These are phyloP conservation scores for Potamarius usumacintae DNA, from an alignment of 2,113 vertebrate species.

Conservation along the genomic window DNA sequence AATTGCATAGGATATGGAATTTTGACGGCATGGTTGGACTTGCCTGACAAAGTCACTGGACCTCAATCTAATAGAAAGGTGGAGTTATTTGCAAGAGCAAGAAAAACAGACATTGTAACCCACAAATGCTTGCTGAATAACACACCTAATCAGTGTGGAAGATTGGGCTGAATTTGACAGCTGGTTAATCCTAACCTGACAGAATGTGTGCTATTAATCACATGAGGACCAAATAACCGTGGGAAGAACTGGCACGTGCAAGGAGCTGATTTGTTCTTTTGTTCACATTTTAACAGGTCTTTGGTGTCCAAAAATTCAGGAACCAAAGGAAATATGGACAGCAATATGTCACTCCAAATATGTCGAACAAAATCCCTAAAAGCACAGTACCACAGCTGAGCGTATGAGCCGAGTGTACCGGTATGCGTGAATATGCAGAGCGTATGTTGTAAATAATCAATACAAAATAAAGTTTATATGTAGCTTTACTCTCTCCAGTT, in stretches of 20 bases:
- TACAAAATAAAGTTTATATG: too few species aligned
- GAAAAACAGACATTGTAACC: background rate
- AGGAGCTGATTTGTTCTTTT: background rate
- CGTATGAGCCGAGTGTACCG: background rate
- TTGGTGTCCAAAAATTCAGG: background rate
- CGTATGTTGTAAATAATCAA: background rate
- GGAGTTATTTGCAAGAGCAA: background rate
- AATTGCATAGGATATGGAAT: background rate
- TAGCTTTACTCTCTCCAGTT: background rate
- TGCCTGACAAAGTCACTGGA: background rate
- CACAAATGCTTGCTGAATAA: background rate
- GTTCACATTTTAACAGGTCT: background rate
- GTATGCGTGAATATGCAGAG: background rate
- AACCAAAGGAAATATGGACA: background rate
- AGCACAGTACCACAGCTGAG: background rate
- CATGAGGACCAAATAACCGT: background rate
- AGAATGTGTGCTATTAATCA: background rate
- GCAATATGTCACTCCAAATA: background rate
- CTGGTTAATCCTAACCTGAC: background rate
- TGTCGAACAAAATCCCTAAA: background rate
- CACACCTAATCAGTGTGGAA: background rate
- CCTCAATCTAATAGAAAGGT: background rate
- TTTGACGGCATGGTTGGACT: background rate
- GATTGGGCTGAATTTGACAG: background rate
- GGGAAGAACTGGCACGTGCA: background rate